Conservation (phyloP, 2,113 vertebrate genomes). For the Semnopithecus entellus region DNA sequence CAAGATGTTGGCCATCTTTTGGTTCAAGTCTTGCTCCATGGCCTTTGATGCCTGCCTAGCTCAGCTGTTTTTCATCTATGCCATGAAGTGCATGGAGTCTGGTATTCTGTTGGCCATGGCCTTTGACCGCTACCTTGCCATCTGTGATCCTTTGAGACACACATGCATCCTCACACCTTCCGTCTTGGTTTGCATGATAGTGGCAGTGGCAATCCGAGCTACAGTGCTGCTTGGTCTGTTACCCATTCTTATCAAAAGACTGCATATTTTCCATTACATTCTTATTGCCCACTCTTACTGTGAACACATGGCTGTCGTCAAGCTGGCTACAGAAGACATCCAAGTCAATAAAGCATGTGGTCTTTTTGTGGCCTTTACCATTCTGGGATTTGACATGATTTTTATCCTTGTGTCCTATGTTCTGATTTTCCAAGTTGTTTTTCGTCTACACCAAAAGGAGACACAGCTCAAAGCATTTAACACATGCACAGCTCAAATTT, state of each 20-base stretch:
- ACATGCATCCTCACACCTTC: conserved; percentile 2
- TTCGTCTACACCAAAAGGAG: neutral
- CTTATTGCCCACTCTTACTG: neutral
- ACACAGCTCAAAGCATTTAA: neutral
- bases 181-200: neutral
- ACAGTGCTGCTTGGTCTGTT: neutral
- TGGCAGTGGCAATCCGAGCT: neutral
- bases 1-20: conserved; percentile 51
- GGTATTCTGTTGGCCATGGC: conserved; percentile 46
- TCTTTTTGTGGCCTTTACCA: neutral
- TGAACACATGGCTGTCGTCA: conserved; percentile 23
- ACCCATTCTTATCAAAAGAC: conserved; percentile 18
- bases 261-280: neutral
- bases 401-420: neutral
- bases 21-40: neutral
- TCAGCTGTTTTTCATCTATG: conserved; percentile 48
- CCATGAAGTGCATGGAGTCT: conserved; percentile 30
- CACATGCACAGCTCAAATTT: neutral
- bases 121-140: neutral
- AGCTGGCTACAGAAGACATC: conserved; percentile 8
- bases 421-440: neutral
- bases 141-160: conserved; percentile 45
- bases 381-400: neutral
- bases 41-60: conserved; percentile 11
- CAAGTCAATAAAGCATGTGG: neutral